Base-by-base conservation (phyloP, 2,113 vertebrate genomes). In the Xyrauchen texanus region DNA sequence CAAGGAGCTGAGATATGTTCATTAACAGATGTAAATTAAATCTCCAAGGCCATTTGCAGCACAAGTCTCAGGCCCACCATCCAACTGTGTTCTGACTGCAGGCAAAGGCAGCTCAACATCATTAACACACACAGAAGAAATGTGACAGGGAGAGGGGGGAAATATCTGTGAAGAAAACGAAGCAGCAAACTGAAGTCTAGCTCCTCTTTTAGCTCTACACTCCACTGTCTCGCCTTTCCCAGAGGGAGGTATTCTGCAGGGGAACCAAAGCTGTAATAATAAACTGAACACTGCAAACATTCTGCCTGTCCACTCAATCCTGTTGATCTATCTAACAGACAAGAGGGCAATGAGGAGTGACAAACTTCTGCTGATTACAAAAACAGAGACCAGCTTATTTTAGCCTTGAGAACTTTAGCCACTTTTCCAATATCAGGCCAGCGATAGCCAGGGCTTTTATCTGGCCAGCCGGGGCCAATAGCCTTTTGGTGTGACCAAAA, bases 1-100 rank as follows among this genome's bases (percentile, higher is more conserved):
- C 67, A 74, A 70, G 12, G 44, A 76, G 66, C 45, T 55, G 58
- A 70, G 52, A 72, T 65, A 73, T 75, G 66, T 76, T 72, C 62
- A 66, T 85, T 82, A 77, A 78, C 46, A 46, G 13, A 80, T 77
- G 71, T 79, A 68, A 82, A 82, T 79, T 15, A 71, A 70, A 82
- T 73, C 61, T 76, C 55, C 66, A 45, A 62, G 67, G 76, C 53
- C 79, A 78, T 78, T 64, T 63, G 51, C 75, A 66, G 44, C 46
- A 75, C 52, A 65, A 49, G 11, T 76, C 61, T 58, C 52, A 62
- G 58, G 46, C 42, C 34, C 62, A 68, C 74, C n/a, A 15, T 53
- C 45, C 74, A 82, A 55, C 53, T 10, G 0, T 10, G 47, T 51
- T 42, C 53, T 74, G 42, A 44, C 62, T 55, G 51, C 34, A 66